Base-by-base conservation (phyloP, 2,113 vertebrate species). In the Brachionichthys hirsutus region DNA sequence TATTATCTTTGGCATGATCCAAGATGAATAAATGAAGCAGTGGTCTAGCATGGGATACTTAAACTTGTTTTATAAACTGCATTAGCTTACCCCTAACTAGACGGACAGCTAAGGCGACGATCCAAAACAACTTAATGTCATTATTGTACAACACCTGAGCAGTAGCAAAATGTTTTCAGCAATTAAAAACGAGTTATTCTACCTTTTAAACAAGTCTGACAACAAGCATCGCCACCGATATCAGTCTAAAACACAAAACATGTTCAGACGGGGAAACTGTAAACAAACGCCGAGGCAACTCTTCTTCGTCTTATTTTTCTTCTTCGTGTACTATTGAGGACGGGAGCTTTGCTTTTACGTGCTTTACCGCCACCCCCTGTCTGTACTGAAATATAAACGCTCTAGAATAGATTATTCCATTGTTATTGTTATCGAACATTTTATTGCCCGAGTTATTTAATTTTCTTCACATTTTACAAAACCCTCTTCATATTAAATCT, bases 321-420 rank as follows among this genome's bases (percentile, higher is more conserved):
- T 22, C 22, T 48, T 53, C 24, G 12, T 62, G 16, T 16, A 13
- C 20, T 24, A 12, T 13, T 14, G 40, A 13, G 13, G 6, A 15
- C n/a, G n/a, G n/a, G n/a, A n/a, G n/a, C n/a, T n/a, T n/a, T 42
- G 24, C n/a, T 16, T 0, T 6, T 2, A 15, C 1, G 1, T 3
- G 11, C 50, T 43, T n/a, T 35, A 57, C 12, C 38, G 65, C 66
- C 68, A 5, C 43, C 80, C 52, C 12, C 12, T n/a, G 76, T 6
- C 12, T n/a, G 76, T 6, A 19, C 15, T 0, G 54, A 50, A 56
- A 40, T 15, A 9, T 47, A 15, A 36, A 30, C n/a, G n/a, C 5
- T 30, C 2, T 30, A 30, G n/a, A n/a, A n/a, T n/a, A n/a, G n/a
- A n/a, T n/a, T n/a, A n/a, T n/a, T n/a, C n/a, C n/a, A 30, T 30